A percentile compares a stretch with the other conserved stretches of the same genome.
Conservation (phyloP, 2,888 invertebrate species). For the Carcina quercana region DNA sequence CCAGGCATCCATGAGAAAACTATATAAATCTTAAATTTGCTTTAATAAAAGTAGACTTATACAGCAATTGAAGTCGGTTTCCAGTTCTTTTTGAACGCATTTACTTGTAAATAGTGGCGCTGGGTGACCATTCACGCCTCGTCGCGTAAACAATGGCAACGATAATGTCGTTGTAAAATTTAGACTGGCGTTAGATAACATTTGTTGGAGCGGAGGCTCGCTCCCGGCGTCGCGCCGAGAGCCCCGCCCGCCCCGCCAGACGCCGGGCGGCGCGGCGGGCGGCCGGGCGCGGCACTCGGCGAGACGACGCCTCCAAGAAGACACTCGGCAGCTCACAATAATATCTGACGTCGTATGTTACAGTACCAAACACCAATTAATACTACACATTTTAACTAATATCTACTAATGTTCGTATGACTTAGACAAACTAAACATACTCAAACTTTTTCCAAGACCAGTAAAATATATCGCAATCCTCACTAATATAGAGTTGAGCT, state of each 20-base stretch:
- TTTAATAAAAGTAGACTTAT: too few species aligned
- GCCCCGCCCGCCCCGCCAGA: slow-evolving; percentile 13
- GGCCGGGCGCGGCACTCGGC: slow-evolving; percentile 31
- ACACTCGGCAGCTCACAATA: too few species aligned
- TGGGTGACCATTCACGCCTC: background rate
- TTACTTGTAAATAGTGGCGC: too few species aligned
- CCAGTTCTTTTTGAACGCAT: too few species aligned
- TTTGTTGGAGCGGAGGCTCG: slow-evolving; percentile 22
- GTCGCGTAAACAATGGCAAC: too few species aligned
- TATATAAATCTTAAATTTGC: too few species aligned
- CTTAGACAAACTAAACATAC: slow-evolving; percentile 5
- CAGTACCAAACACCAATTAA: too few species aligned
- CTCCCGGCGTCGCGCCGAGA: slow-evolving; percentile 27
- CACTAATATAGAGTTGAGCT: too few species aligned
- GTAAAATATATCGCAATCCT: background rate
- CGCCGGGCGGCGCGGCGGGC: slow-evolving; percentile 18
- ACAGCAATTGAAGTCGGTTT: too few species aligned
- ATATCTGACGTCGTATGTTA: too few species aligned
- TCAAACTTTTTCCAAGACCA: background rate
- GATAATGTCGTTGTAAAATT: slow-evolving; percentile 32
- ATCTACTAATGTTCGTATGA: background rate
- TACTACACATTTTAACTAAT: background rate
- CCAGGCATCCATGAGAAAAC: too few species aligned
- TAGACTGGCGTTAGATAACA: slow-evolving; percentile 29
- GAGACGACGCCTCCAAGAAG: slow-evolving; percentile 19